Conservation (phyloP, 2,797 vertebrate species). For the Mormyrops attenuatus region DNA sequence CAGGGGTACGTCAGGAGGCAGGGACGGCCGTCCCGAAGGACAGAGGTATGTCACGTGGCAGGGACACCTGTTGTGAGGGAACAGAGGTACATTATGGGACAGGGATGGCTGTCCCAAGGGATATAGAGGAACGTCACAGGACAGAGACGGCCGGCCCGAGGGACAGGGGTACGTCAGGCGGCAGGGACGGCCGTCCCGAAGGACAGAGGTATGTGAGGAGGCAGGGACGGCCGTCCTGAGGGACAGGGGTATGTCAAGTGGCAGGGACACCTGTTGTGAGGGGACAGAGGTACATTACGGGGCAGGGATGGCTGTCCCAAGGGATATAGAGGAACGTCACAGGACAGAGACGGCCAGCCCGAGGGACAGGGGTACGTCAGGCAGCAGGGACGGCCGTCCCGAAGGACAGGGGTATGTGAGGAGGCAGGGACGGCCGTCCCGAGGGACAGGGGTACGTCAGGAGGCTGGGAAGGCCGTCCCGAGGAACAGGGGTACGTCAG, state of each 20-base stretch:
- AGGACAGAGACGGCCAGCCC: background rate
- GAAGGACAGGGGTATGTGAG: background rate
- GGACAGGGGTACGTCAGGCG: background rate
- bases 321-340: background rate
- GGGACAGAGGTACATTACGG: background rate
- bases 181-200: background rate
- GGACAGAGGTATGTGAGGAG: background rate
- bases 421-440: background rate
- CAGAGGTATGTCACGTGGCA: background rate
- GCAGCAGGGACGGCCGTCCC: background rate
- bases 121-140: conserved; percentile 52
- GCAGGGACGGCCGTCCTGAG: background rate
- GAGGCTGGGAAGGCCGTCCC: background rate
- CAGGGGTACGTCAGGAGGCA: background rate
- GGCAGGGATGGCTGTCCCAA: background rate
- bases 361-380: background rate
- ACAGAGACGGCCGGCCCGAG: background rate
- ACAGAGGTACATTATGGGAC: background rate
- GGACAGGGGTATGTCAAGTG: background rate
- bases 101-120: conserved; percentile 33
- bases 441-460: background rate
- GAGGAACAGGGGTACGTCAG: background rate
- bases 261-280: too few species aligned
- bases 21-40: background rate
- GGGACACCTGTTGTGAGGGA: background rate